Percentiles rank a stretch among this genome's conserved stretches.
These are phyloP conservation scores for Drosophila tristis DNA, from an alignment of 1,140 invertebrate genomes.

Conservation along the genomic window DNA sequence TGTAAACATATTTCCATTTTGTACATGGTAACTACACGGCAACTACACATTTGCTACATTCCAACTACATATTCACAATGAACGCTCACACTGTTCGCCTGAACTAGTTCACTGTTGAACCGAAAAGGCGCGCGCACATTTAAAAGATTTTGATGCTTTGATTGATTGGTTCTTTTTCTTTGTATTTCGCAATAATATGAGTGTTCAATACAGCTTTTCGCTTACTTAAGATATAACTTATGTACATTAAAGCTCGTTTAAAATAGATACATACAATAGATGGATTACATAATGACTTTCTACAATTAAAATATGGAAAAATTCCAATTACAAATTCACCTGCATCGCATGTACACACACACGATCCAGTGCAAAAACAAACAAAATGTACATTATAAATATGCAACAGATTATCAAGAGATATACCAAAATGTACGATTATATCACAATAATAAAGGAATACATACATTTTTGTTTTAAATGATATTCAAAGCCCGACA, in stretches of 20 bases:
- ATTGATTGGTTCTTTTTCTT: conserved; percentile 15
- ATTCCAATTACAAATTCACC: conserved; percentile 32
- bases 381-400: conserved; percentile 70
- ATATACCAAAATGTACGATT: conserved; percentile 74
- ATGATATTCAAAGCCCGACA: conserved; percentile 67
- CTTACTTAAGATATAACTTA: conserved; percentile 55
- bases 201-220: conserved; percentile 8
- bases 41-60: no score
- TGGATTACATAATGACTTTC: conserved; percentile 50
- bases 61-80: no score
- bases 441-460: conserved; percentile 83
- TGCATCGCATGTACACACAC: conserved; percentile 20
- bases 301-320: conserved; percentile 39
- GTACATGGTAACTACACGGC: no score
- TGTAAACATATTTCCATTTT: no score
- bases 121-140: conserved; percentile 8
- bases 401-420: conserved; percentile 78
- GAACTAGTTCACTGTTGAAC: conserved; percentile 2
- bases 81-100: no score
- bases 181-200: conserved; percentile 39
- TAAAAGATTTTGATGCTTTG: conserved; percentile 9
- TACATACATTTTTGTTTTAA: conserved; percentile 73
- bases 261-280: conserved; percentile 57
- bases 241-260: conserved; percentile 72
- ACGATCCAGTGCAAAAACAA: conserved; percentile 41